Base-by-base conservation (phyloP, 2,888 invertebrate species). In the Meteorus cinctellus region DNA sequence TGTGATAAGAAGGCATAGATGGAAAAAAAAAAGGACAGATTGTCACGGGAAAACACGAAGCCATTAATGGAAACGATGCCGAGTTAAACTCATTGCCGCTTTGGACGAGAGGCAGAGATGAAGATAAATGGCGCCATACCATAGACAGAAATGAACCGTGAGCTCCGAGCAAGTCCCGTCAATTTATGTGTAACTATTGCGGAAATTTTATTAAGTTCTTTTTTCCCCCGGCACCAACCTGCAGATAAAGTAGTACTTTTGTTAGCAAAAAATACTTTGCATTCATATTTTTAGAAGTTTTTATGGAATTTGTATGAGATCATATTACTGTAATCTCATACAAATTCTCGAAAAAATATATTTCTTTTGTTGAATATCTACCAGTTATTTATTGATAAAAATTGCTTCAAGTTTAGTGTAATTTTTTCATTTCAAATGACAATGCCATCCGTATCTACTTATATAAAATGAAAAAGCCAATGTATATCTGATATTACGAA, bases 81-180 rank as follows among this genome's bases (percentile, higher is more conserved):
- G 29, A 67, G 62, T 45, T 65, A 19, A 65, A 65, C 36, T 8
- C 65, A 24, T 67, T 62, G 68, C 74, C 68, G 65, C 67, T 59
- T 67, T 73, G 36, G 66, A 73, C 73, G 60, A 73, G 60, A 74
- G 67, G 27, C 34, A 60, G 74, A 45, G 74, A 74, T 68, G 48
- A 68, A 74, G 74, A 74, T 74, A 69, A 74, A 74, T 74, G 74
- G 74, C 74, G 74, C 74, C 74, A 74, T 59, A 68, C 74, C 74
- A 74, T 68, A 74, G 67, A 73, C 67, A 55, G 55, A 67, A 66
- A 36, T 72, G 72, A 48, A 48, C 16, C 65, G 55, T 19, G 24
- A 34, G 27, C 27, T 29, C 14, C 29, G 27, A 59, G 48, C 36
- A 51, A 69, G 31, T 8, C 29, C 12, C 5, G 16, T 65, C 65